These are phyloP conservation scores for Thereva unica DNA, from an alignment of 2,888 invertebrate genomes.

Conservation along the genomic window DNA sequence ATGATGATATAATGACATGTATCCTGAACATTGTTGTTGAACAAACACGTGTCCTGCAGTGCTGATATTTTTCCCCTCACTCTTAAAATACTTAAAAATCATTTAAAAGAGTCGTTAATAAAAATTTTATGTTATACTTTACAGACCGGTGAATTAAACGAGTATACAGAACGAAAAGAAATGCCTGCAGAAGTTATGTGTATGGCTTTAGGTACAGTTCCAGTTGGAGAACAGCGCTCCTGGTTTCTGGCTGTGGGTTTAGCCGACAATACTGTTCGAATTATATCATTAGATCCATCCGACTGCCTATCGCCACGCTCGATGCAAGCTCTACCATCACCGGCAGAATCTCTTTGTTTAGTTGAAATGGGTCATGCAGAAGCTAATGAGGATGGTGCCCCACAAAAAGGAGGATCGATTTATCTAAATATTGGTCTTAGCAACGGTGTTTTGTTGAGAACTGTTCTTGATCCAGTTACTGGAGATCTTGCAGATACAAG, in stretches of 20 bases:
- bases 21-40: constrained; percentile 55
- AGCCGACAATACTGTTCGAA: constrained; percentile 94
- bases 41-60: constrained; percentile 60
- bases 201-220: constrained; percentile 96
- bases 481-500: constrained; percentile 97
- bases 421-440: constrained; percentile 97
- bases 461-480: constrained; percentile 92
- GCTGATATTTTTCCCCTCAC: constrained; percentile 50
- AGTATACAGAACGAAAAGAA: constrained; percentile 96
- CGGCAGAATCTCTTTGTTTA: constrained; percentile 95
- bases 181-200: constrained; percentile 97
- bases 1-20: constrained; percentile 56
- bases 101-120: neutral
- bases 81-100: constrained; percentile 7
- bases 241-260: constrained; percentile 96
- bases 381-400: constrained; percentile 61
- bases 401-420: constrained; percentile 71
- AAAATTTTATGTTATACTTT: constrained; percentile 48
- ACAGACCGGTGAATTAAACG: constrained; percentile 95
- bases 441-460: constrained; percentile 92
- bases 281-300: constrained; percentile 94
- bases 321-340: constrained; percentile 95
- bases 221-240: constrained; percentile 91
- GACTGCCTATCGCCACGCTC: constrained; percentile 94
- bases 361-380: constrained; percentile 85